Conservation (phyloP, 2,113 vertebrate genomes). For the Trichechus manatus region DNA sequence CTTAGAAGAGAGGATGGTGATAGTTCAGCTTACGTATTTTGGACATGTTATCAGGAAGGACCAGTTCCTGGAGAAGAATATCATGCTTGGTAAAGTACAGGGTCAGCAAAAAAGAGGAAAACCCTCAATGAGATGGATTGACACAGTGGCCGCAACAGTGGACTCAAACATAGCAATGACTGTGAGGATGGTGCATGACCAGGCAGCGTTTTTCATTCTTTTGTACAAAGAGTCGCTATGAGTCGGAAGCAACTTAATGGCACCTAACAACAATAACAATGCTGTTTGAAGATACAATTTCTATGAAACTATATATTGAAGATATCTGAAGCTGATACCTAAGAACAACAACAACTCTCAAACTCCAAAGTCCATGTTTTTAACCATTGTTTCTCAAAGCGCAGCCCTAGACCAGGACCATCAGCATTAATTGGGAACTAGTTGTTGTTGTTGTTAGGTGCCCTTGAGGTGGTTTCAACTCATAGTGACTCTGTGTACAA, state of each 20-base stretch:
- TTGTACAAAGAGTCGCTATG: background rate
- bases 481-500: too few relatives aligned
- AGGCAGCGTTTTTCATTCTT: background rate
- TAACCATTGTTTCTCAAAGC: background rate
- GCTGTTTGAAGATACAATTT: too few relatives aligned
- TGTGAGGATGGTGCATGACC: background rate
- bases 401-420: background rate
- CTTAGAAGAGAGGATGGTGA: background rate
- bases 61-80: background rate
- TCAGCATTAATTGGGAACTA: background rate
- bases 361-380: background rate
- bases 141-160: background rate
- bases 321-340: too few relatives aligned
- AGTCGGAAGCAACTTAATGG: background rate
- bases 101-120: background rate
- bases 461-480: too few relatives aligned
- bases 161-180: background rate
- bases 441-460: too few relatives aligned
- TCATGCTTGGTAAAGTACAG: background rate
- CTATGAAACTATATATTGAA: too few relatives aligned
- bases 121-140: background rate
- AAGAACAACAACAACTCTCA: background rate
- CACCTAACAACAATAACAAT: background rate
- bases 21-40: background rate
- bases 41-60: background rate